Evolutionary conservation across 2,113 vertebrate genomes (phyloP), one percentile per base, ranked within the genome.

Genomic region (Pteruthius melanotis): DNA sequence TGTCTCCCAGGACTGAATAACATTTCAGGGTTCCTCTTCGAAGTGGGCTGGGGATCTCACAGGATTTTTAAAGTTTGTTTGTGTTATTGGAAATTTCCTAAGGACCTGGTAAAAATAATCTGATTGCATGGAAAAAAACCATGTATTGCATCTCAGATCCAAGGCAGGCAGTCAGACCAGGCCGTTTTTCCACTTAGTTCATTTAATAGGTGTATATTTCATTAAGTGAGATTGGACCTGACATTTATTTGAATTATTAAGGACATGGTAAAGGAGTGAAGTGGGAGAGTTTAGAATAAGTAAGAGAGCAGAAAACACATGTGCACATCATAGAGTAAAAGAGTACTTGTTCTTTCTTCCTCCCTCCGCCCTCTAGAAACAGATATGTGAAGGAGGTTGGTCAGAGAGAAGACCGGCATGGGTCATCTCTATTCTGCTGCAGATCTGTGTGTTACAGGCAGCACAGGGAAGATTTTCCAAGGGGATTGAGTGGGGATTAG

Each of bases 221-320:
- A 89, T 72, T 86, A 95, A 78, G 70, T 79, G 69, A 87, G 57
- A 88, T 78, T 86, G 80, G 65, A 90, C 45, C 50, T 91, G 91
- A 79, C 76, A 54, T 96, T 91, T 93, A 95, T 50, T 92, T 44
- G 65, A 89, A 66, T 80, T 87, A 83, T 69, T 70, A 77, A 89
- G 78, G 71, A 88, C 27, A 4, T 11, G 26, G 30, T 44, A 95
- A 95, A 88, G 53, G 35, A 88, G 52, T 66, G 53, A 85, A 79
- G 64, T 61, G 18, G 49, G 19, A 95, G 45, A 93, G 28, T 44
- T 83, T 75, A 78, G 44, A 87, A 71, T 39, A 81, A 92, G 56
- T 35, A 86, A 84, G 40, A 1, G 0, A 90, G 81, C 9, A 80
- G 59, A 75, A 90, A 83, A 81, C 22, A 49, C 0, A 0, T 28